Evolutionary conservation across 2,888 invertebrate species (phyloP).

Genomic region (Epinotia bilunana): DNA sequence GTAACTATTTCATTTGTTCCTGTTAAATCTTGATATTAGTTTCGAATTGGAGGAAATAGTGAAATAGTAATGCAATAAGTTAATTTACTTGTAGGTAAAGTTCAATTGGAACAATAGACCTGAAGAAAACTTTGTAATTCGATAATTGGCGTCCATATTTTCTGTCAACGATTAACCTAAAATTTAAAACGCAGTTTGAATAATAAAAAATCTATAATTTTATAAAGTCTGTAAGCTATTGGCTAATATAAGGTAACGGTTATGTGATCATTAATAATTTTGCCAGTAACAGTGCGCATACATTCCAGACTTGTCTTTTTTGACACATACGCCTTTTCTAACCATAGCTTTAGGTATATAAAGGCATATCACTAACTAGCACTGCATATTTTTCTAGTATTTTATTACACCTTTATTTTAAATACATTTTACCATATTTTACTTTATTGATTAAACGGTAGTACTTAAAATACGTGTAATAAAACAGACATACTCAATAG

Average conservation of each 20-base stretch:
- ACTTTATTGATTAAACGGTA: slow-evolving; percentile 32
- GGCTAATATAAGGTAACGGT: slow-evolving; percentile 12
- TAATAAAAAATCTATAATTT: background rate
- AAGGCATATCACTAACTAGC: slow-evolving; percentile 71
- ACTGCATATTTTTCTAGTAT: slow-evolving; percentile 51
- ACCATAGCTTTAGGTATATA: slow-evolving; percentile 38
- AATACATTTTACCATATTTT: slow-evolving; percentile 1
- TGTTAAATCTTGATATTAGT: background rate
- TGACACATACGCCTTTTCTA: slow-evolving; percentile 37
- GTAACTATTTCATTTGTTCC: background rate
- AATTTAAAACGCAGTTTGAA: background rate
- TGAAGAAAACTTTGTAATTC: background rate
- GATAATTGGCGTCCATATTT: background rate
- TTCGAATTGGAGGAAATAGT: background rate
- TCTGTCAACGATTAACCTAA: slow-evolving; percentile 1
- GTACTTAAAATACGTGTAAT: slow-evolving; percentile 31
- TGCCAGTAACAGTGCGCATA: slow-evolving; percentile 39
- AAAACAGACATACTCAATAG: slow-evolving; percentile 38
- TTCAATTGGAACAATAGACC: background rate
- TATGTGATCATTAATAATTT: slow-evolving; percentile 16
- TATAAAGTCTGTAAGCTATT: slow-evolving; percentile 5
- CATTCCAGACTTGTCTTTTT: slow-evolving; percentile 48
- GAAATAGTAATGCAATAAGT: background rate
- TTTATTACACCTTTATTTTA: slow-evolving; percentile 10
- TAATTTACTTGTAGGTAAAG: background rate